Conservation (phyloP, 2,888 invertebrate species). For the Malacosoma neustria region DNA sequence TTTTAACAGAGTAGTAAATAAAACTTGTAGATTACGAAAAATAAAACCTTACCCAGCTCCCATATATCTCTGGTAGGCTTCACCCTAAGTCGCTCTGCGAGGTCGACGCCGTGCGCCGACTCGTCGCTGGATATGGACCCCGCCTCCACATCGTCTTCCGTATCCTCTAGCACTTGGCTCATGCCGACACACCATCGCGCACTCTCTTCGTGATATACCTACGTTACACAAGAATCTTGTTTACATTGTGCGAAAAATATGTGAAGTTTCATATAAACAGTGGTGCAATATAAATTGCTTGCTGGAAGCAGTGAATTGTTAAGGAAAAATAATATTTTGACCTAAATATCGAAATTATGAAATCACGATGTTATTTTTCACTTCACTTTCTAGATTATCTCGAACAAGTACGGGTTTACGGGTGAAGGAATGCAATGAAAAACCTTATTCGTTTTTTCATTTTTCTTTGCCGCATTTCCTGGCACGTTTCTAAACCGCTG, state of each 20-base stretch:
- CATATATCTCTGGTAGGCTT: slow-evolving; percentile 65
- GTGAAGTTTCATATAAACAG: too few species aligned
- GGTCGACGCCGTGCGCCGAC: slow-evolving; percentile 59
- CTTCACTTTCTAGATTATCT: too few species aligned
- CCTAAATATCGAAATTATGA: too few species aligned
- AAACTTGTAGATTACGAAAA: too few species aligned
- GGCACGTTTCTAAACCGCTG: slow-evolving; percentile 20
- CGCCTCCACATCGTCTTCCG: slow-evolving; percentile 54
- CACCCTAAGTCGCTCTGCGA: slow-evolving; percentile 52
- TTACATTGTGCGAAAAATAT: too few species aligned
- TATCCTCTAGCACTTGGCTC: slow-evolving; percentile 51
- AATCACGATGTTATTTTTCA: too few species aligned
- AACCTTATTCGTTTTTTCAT: slow-evolving; percentile 35
- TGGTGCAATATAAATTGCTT: too few species aligned
- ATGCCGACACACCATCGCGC: slow-evolving; percentile 57
- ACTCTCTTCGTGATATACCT: slow-evolving; percentile 51
- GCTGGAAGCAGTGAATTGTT: too few species aligned
- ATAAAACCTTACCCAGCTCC: slow-evolving; percentile 61
- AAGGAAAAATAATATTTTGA: too few species aligned
- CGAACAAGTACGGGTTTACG: too few species aligned
- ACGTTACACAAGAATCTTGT: slow-evolving; percentile 6
- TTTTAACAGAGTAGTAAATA: too few species aligned
- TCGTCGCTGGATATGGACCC: slow-evolving; percentile 74
- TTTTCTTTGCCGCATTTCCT: slow-evolving; percentile 27
- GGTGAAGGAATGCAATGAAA: slow-evolving; percentile 1